Evolutionary conservation across 2,797 vertebrate genomes (phyloP).

Genomic region (Synanceia verrucosa): DNA sequence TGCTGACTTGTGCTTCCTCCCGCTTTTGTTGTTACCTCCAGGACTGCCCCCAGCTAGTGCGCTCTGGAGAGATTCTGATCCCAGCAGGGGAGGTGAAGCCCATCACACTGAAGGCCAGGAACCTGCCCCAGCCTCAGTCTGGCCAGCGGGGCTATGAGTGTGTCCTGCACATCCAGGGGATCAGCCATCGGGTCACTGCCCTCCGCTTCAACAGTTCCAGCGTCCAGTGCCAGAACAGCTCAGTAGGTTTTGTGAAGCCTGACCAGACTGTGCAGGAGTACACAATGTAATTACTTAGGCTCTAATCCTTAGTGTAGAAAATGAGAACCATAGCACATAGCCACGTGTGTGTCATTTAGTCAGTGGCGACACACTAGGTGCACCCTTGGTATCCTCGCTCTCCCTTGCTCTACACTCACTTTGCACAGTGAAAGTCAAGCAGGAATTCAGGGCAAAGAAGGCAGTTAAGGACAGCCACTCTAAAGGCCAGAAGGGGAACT

Average conservation of each 20-base stretch:
- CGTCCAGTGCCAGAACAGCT: constrained; percentile 99
- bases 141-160: constrained; percentile 98
- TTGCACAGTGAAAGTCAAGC: constrained; percentile 28
- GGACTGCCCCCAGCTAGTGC: constrained; percentile 98
- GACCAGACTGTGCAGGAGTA: background rate
- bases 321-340: background rate
- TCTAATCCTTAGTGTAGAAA: background rate
- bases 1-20: constrained; percentile 5
- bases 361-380: constrained; percentile 22
- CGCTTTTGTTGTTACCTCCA: constrained; percentile 54
- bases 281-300: background rate
- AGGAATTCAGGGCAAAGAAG: constrained; percentile 48
- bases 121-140: constrained; percentile 96
- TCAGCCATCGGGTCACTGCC: constrained; percentile 92
- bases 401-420: background rate
- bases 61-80: constrained; percentile 94
- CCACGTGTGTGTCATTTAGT: constrained; percentile 14
- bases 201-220: constrained; percentile 99
- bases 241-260: constrained; percentile 80
- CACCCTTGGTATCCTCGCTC: constrained; percentile 22
- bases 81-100: constrained; percentile 96
- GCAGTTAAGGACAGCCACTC: constrained; percentile 45
- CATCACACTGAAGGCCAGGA: constrained; percentile 94
- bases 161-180: constrained; percentile 93
- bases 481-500: constrained; percentile 38